A percentile compares a stretch with the other conserved stretches of the same genome.
phyloP scores from a whole-genome alignment of 2,888 invertebrate genomes.

The Drosophila algonquin region DNA sequence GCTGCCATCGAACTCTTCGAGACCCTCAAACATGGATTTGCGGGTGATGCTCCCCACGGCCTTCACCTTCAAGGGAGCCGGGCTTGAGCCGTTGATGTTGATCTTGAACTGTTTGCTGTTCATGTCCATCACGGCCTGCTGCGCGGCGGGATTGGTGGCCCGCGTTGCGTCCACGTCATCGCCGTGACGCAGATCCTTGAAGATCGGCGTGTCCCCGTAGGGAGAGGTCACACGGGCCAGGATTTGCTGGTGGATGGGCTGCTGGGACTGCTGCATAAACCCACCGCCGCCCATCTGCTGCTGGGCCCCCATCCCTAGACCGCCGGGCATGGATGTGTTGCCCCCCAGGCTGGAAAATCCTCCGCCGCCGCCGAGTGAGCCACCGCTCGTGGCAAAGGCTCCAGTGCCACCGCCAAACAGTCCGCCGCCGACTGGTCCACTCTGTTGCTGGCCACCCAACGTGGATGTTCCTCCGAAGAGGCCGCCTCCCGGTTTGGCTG shows the following conservation, averaged over 20 bases:
- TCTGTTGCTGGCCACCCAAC: slow-evolving; percentile 42
- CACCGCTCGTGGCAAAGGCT: slow-evolving; percentile 69
- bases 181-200: slow-evolving; percentile 88
- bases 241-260: slow-evolving; percentile 89
- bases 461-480: slow-evolving; percentile 83
- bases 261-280: slow-evolving; percentile 29
- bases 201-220: slow-evolving; percentile 94
- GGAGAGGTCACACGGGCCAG: slow-evolving; percentile 91
- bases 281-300: slow-evolving; percentile 20
- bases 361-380: slow-evolving; percentile 52
- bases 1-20: slow-evolving; percentile 91
- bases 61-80: slow-evolving; percentile 85
- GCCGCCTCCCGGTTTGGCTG: slow-evolving; percentile 80
- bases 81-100: slow-evolving; percentile 84
- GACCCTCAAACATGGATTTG: slow-evolving; percentile 93
- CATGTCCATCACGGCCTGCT: slow-evolving; percentile 87
- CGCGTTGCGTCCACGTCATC: slow-evolving; percentile 87
- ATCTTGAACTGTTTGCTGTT: slow-evolving; percentile 85
- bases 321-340: slow-evolving; percentile 56
- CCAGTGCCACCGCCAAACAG: slow-evolving; percentile 84
- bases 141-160: slow-evolving; percentile 89
- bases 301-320: slow-evolving; percentile 31
- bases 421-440: slow-evolving; percentile 49
- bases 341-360: slow-evolving; percentile 61
- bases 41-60: slow-evolving; percentile 79